phyloP scores from a whole-genome alignment of 2,888 invertebrate species.

The Onthophagus sagittarius region DNA sequence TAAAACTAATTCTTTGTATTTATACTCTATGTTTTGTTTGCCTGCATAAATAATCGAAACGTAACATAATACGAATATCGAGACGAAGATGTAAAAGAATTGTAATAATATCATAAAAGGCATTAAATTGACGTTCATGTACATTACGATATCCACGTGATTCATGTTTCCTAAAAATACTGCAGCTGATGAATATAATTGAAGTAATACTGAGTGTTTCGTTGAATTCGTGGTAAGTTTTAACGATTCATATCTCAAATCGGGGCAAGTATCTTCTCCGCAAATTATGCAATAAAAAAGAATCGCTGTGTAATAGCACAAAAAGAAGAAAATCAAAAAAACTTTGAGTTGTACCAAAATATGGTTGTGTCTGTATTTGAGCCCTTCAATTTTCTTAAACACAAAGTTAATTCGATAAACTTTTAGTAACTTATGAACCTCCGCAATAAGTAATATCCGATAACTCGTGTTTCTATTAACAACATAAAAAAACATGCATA shows the following conservation, averaged over 20 bases:
- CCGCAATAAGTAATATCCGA: constrained; percentile 7
- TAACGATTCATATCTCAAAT: too few relatives aligned
- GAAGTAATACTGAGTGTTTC: background rate
- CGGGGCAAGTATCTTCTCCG: background rate
- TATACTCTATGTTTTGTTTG: constrained; percentile 39
- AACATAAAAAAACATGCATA: constrained; percentile 8
- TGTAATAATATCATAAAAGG: constrained; percentile 10
- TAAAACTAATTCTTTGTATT: constrained; percentile 19
- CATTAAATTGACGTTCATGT: background rate
- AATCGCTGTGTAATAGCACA: constrained; percentile 17
- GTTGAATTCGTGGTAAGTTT: too few relatives aligned
- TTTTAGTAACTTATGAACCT: constrained; percentile 17
- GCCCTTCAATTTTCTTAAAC: background rate
- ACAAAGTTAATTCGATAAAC: constrained; percentile 11
- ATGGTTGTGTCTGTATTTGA: constrained; percentile 8
- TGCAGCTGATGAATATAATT: constrained; percentile 14
- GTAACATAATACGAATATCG: constrained; percentile 33
- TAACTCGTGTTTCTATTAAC: background rate
- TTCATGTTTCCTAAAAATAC: constrained; percentile 1
- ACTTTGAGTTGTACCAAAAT: constrained; percentile 14
- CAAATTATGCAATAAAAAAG: constrained; percentile 13
- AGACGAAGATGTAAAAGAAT: constrained; percentile 13
- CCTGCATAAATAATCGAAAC: constrained; percentile 50
- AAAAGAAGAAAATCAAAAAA: background rate
- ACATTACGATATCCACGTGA: background rate